Evolutionary conservation across 2,888 invertebrate genomes (phyloP), one percentile per base, ranked within the genome.

Genomic region (Oscheius sp.): DNA sequence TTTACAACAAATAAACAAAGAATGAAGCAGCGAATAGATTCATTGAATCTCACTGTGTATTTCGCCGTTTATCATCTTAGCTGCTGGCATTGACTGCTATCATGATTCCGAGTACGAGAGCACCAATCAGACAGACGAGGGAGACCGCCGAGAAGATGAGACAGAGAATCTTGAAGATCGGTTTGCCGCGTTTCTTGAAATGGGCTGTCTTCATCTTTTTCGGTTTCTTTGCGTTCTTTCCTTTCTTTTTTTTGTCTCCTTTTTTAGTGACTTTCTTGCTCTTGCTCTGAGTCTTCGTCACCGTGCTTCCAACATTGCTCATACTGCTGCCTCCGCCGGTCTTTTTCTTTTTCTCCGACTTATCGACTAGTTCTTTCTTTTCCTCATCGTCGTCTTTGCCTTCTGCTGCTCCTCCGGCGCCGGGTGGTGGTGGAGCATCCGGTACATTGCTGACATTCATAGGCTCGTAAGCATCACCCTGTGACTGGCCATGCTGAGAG

Each of bases 121-220:
- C 27, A 23, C 35, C 56, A 29, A 23, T 43, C 21, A 69, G 41
- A 55, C 35, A 55, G 43, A 16, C 35, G n/a, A 53, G 1, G 5
- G 55, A 27, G 7, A 69, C 16, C 5, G 35, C 55, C 35, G 35
- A 29, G 69, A 55, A 69, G 55, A 55, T 41, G 21, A 69, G 52
- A 43, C 55, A 53, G 43, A 69, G 69, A 25, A 69, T 55, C 55
- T 69, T 69, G 69, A 69, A 69, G 16, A 55, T 35, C 18, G 69
- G 69, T 7, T 53, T 41, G 25, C 69, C 69, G 5, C 69, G 21
- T 18, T 69, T 69, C 69, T 45, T 69, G 56, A 69, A 69, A 23
- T 61, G 61, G n/a, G 45, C 61, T 5, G 61, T 61, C 61, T 61
- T 61, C 23, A 7, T 9, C 61, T 61, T 61, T 18, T 61, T 61